Percentiles rank a stretch among this genome's conserved stretches.
phyloP scores from a whole-genome alignment of 92 coral and sea anemone genomes.

The Siderastrea siderea region DNA sequence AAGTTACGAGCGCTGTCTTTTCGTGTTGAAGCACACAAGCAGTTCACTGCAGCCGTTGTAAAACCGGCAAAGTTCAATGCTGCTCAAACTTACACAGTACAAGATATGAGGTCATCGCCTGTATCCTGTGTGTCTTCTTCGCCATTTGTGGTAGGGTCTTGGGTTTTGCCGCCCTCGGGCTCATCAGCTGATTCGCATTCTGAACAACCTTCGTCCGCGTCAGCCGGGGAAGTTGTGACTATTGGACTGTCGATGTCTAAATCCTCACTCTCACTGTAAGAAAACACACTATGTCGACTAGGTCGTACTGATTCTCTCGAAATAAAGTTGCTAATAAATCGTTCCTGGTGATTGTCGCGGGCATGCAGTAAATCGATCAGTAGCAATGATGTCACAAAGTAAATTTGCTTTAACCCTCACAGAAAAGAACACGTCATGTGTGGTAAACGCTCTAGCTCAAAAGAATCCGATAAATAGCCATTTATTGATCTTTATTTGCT shows the following conservation, averaged over 20 bases:
- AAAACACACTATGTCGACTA: conserved; percentile 21
- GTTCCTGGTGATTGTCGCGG: conserved; percentile 33
- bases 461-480: conserved; percentile 20
- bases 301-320: conserved; percentile 11
- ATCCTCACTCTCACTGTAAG: conserved; percentile 39
- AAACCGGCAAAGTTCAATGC: neutral
- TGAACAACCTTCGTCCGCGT: conserved; percentile 20
- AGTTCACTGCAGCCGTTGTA: neutral
- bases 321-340: conserved; percentile 23
- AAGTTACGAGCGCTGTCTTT: neutral
- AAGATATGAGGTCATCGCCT: conserved; percentile 17
- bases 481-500: conserved; percentile 31
- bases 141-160: conserved; percentile 24
- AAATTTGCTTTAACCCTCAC: neutral
- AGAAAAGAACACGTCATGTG: conserved; percentile 28
- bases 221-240: conserved; percentile 27
- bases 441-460: conserved; percentile 28
- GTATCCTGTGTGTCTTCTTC: conserved; percentile 33
- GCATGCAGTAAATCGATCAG: no score
- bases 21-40: neutral
- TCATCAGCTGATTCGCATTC: conserved; percentile 6
- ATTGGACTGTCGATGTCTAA: conserved; percentile 31
- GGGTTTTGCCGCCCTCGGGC: conserved; percentile 8
- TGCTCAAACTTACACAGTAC: neutral
- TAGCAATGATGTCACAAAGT: no score